Evolutionary conservation across 92 coral and sea anemone genomes (phyloP), one percentile per base, ranked within the genome.

Genomic region (Epizoanthus ramosus): DNA sequence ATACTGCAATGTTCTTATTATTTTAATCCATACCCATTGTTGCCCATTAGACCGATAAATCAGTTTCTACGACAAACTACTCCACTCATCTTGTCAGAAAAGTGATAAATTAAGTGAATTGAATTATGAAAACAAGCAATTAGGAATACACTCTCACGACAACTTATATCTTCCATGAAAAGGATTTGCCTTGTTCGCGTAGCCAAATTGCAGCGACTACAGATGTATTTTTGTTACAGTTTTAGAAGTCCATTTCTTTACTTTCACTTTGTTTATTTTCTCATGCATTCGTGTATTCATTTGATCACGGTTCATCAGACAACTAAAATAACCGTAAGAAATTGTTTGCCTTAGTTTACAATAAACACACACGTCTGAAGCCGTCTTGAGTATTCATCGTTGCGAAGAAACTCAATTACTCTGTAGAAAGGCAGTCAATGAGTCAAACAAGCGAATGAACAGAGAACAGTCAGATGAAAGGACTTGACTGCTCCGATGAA

Each of bases 61-160:
- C 81, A 61, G 82, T 22, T 21, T 53, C 12, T 19, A 73, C 23
- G 25, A 25, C 24, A 74, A 16, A 37, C 54, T 53, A 24, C 41
- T 56, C 57, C 5, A 56, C 15, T 74, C 64, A 25, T 21, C 61
- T 52, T 75, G 14, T 31, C 39, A 58, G 25, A 53, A 75, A 58
- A 75, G 63, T 31, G 80, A 75, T 66, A 75, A 75, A 74, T 74
- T 74, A 18, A 56, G 24, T 50, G 31, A 74, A 53, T 74, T 74
- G 54, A 19, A 22, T 25, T 74, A 50, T 74, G 23, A 74, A 73
- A 54, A 74, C 19, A 56, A 5, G 57, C 61, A 74, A 54, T 41
- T 45, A 22, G 54, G 54, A 56, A 71, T 35, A 22, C n/a, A 67
- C 16, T 14, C 3, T 67, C 21, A 24, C 45, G n/a, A 1, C 68